Base-by-base conservation (phyloP, 2,113 vertebrate genomes). In the Drymodes brunneopygia region DNA sequence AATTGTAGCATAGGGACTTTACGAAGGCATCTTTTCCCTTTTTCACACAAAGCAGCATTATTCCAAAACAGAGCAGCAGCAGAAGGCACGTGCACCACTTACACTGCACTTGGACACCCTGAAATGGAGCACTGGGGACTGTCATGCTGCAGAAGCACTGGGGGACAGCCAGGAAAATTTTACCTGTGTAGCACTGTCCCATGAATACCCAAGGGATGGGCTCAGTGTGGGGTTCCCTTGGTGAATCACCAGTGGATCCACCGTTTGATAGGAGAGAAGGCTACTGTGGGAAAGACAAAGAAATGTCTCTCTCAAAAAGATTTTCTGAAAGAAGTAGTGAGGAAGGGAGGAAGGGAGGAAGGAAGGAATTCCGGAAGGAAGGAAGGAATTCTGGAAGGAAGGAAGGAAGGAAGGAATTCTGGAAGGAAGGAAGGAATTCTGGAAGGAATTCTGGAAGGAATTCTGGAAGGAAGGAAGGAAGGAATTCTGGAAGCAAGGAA, bases 121-220 rank as follows among this genome's bases (percentile, higher is more conserved):
- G 47, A 31, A 45, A 71, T 48, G 24, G 77, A 70, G 24, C n/a
- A 23, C 10, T 17, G 7, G 1, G 10, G 25, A 15, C 11, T 21
- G 23, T 1, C 78, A 19, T 1, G 1, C 24, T 71, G 19, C 40
- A 71, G 61, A 36, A 75, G 22, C 22, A 51, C 42, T 31, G 14
- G 54, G 54, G 4, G 12, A 48, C 25, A 53, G 11, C 7, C n/a
- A 38, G 33, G 38, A 66, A 86, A 33, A 9, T 50, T 61, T 7
- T 12, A 25, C 24, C 6, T 8, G 4, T 4, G 0, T 16, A 17
- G 7, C 27, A 60, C 25, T 42, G 17, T 33, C 38, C 28, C 10
- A 1, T 8, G 11, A 2, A 13, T 10, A 16, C 7, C 25, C 45
- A 69, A n/a, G 48, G 23, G 7, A 10, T n/a, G 24, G 5, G 6